phyloP scores from a whole-genome alignment of 2,888 invertebrate species.

The Unio pictorum region DNA sequence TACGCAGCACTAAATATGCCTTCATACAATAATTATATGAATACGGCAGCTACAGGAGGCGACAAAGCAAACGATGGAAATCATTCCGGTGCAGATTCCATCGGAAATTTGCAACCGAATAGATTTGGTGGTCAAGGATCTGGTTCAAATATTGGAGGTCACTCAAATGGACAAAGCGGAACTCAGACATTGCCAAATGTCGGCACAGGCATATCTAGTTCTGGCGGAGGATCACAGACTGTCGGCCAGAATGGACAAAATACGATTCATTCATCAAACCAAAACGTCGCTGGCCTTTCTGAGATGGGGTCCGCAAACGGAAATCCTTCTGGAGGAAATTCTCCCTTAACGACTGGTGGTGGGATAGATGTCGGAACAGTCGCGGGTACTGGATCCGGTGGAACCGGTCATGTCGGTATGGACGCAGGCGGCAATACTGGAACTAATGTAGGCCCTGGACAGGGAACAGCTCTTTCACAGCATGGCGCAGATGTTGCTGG shows the following conservation, averaged over 20 bases:
- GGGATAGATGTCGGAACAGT: not conserved
- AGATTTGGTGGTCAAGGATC: not conserved
- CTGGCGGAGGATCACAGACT: not conserved
- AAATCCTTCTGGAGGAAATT: not conserved
- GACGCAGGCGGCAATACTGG: no score
- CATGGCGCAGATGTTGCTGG: constrained; percentile 1
- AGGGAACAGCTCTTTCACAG: constrained; percentile 24
- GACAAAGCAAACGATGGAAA: no score
- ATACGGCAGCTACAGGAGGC: no score
- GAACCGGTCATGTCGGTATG: not conserved
- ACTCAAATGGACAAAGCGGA: not conserved
- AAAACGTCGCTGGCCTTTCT: not conserved
- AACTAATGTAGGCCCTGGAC: constrained; percentile 5
- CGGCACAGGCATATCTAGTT: not conserved
- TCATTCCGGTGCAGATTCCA: no score
- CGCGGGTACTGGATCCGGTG: constrained; percentile 4
- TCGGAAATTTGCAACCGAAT: not conserved
- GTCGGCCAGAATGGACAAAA: not conserved
- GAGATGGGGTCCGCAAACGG: no score
- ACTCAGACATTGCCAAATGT: not conserved
- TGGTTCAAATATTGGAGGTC: constrained; percentile 4
- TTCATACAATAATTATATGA: not conserved
- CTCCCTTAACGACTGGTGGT: not conserved
- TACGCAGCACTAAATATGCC: constrained; percentile 9
- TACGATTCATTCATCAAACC: constrained; percentile 1